phyloP scores from a whole-genome alignment of 2,888 invertebrate species.

The Hypomecis punctinalis region DNA sequence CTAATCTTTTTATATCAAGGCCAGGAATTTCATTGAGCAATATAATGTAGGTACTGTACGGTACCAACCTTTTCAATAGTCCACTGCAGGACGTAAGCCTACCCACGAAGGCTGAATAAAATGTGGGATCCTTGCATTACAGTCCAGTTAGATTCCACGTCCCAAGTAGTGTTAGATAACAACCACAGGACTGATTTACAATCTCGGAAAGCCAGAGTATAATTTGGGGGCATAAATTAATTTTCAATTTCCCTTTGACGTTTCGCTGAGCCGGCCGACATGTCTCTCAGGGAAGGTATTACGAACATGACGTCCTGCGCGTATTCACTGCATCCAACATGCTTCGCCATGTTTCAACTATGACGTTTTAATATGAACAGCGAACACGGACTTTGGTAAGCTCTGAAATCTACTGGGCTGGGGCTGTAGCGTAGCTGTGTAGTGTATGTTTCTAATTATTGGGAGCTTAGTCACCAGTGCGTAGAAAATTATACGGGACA shows the following conservation, averaged over 20 bases:
- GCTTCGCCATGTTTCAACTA: conserved; percentile 46
- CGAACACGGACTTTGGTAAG: conserved; percentile 41
- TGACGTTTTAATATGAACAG: conserved; percentile 46
- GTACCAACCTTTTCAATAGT: no score
- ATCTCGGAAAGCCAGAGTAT: conserved; percentile 60
- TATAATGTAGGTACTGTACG: no score
- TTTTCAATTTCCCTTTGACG: conserved; percentile 85
- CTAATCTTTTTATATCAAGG: no score
- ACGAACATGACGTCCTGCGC: conserved; percentile 71
- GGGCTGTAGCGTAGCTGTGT: neutral
- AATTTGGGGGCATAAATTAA: conserved; percentile 82
- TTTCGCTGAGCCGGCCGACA: conserved; percentile 80
- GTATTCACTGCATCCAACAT: conserved; percentile 61
- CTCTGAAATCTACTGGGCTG: conserved; percentile 12
- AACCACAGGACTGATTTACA: conserved; percentile 61
- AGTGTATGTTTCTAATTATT: neutral
- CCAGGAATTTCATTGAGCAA: no score
- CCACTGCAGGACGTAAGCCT: no score
- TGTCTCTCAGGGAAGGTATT: conserved; percentile 78
- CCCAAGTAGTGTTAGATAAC: conserved; percentile 42
- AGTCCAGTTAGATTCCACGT: neutral
- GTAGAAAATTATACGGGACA: no score
- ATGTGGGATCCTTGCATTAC: neutral
- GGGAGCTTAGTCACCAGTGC: no score
- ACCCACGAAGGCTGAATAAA: no score